phyloP scores from a whole-genome alignment of 2,797 vertebrate genomes.

The Alcedo quadribrachys region DNA sequence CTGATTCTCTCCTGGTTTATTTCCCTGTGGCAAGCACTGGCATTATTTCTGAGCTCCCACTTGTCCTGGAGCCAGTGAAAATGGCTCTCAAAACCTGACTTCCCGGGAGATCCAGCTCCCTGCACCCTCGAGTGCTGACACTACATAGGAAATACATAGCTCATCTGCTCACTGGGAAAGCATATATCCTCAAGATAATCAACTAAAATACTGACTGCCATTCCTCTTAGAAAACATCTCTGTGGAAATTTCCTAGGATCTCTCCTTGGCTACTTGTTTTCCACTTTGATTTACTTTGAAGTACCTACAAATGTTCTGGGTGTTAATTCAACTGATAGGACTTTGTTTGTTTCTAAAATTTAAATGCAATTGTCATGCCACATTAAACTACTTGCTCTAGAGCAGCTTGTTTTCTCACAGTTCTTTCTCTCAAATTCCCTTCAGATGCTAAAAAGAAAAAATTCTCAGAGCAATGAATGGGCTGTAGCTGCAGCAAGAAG shows the following conservation, averaged over 20 bases:
- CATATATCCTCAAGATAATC: neutral
- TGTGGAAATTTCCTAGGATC: neutral
- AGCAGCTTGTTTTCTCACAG: neutral
- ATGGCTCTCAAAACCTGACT: neutral
- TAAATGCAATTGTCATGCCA: neutral
- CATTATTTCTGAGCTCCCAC: neutral
- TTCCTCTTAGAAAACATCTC: neutral
- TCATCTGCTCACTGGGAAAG: neutral
- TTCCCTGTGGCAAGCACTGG: accelerated
- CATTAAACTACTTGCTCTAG: neutral
- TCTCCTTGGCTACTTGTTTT: neutral
- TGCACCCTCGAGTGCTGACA: neutral
- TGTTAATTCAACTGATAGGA: neutral
- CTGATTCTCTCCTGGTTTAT: neutral
- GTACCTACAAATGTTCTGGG: neutral
- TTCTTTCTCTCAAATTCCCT: neutral
- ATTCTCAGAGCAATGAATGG: accelerated
- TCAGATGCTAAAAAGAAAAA: neutral
- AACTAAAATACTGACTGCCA: neutral
- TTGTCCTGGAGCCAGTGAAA: neutral
- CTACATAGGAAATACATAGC: neutral
- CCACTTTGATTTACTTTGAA: neutral
- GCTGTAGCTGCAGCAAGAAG: neutral
- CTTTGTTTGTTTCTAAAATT: neutral
- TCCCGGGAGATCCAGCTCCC: neutral